Conservation (phyloP, 2,113 vertebrate genomes). For the Lepus europaeus region DNA sequence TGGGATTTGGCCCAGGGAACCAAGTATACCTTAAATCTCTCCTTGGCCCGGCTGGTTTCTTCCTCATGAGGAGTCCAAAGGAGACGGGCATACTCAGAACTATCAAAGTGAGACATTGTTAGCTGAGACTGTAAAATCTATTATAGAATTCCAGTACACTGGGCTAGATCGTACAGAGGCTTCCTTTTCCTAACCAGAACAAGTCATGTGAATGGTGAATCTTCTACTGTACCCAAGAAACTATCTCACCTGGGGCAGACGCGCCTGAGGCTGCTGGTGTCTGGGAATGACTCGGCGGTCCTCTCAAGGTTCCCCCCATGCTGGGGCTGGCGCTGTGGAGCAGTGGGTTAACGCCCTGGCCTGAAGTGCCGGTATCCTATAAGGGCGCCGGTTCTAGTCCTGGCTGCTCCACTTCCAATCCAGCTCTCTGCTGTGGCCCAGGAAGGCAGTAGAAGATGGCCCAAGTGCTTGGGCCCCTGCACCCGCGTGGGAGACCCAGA, state of each 20-base stretch:
- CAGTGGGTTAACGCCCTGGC: too few relatives aligned
- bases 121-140: neutral
- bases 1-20: neutral
- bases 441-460: too few relatives aligned
- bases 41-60: neutral
- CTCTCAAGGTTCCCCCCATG: neutral
- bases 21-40: neutral
- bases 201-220: neutral
- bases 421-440: too few relatives aligned
- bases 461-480: too few relatives aligned
- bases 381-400: too few relatives aligned
- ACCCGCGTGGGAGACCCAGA: too few relatives aligned
- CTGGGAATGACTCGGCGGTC: neutral
- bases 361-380: too few relatives aligned
- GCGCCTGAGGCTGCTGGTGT: neutral
- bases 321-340: neutral
- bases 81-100: neutral
- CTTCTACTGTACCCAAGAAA: neutral
- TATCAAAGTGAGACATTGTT: neutral
- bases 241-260: neutral
- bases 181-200: neutral
- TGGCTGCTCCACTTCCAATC: too few relatives aligned
- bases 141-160: slow-evolving; percentile 20
- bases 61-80: neutral
- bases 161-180: neutral